Percentiles rank a stretch among this genome's conserved stretches.
Conservation (phyloP, 2,888 invertebrate species). For the Phymatocera aterrima region DNA sequence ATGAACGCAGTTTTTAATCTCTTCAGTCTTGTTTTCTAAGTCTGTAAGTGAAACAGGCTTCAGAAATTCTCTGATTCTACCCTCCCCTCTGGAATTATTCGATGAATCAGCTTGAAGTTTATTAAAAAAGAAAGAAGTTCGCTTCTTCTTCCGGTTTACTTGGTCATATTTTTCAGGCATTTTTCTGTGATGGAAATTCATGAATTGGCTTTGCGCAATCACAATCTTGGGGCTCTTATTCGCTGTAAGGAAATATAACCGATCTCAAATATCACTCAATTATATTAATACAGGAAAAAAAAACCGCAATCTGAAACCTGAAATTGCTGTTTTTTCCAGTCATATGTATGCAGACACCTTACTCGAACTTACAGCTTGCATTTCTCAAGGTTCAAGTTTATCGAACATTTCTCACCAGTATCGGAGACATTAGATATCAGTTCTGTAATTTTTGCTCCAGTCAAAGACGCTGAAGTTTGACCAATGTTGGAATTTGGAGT, state of each 20-base stretch:
- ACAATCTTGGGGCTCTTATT: not conserved
- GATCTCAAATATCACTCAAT: not conserved
- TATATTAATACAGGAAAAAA: not conserved
- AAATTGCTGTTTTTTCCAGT: not conserved
- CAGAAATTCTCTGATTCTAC: not conserved
- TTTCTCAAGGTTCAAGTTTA: constrained; percentile 17
- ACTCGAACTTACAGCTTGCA: not conserved
- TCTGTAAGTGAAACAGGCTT: not conserved
- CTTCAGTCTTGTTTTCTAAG: constrained; percentile 8
- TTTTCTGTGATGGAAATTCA: constrained; percentile 20
- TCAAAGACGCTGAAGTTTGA: no score
- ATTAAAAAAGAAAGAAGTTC: not conserved
- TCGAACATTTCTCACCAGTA: constrained; percentile 31
- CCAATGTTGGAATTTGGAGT: not conserved
- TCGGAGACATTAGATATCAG: constrained; percentile 23
- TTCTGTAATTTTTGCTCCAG: constrained; percentile 4
- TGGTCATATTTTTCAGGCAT: constrained; percentile 1
- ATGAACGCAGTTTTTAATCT: not conserved
- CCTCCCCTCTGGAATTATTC: not conserved
- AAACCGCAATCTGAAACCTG: not conserved
- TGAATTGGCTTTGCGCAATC: not conserved
- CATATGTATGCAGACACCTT: not conserved
- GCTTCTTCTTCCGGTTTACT: not conserved
- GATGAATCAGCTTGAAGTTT: constrained; percentile 15
- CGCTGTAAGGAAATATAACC: constrained; percentile 23